phyloP scores from a whole-genome alignment of 2,797 vertebrate genomes.

The Psittacula derbiana region DNA sequence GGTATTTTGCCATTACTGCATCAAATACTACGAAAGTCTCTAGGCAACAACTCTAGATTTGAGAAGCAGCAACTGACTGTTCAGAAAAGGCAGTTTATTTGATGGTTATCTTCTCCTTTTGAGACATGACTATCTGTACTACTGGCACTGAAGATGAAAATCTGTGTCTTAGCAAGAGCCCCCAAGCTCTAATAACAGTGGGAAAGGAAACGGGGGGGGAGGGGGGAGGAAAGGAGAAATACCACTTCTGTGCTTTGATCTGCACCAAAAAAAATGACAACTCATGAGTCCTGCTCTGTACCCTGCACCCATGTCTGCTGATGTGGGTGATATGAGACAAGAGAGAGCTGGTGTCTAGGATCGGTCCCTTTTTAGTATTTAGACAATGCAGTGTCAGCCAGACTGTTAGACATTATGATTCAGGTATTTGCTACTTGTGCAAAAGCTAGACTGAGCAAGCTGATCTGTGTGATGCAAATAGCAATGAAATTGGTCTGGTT shows the following conservation, averaged over 20 bases:
- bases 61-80: not conserved
- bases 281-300: not conserved
- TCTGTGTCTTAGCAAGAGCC: not conserved
- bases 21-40: not conserved
- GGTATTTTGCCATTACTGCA: not conserved
- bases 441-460: conserved; percentile 71
- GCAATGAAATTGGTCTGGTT: conserved; percentile 73
- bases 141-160: not conserved
- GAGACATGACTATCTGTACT: not conserved
- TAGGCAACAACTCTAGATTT: not conserved
- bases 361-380: not conserved
- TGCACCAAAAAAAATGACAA: not conserved
- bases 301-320: not conserved
- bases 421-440: conserved; percentile 71
- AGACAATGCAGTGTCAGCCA: conserved; percentile 68
- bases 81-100: not conserved
- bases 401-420: conserved; percentile 72
- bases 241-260: not conserved
- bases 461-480: conserved; percentile 29
- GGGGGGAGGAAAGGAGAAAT: not conserved
- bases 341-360: not conserved
- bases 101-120: not conserved
- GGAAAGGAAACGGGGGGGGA: not conserved
- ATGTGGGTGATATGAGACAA: rapidly evolving
- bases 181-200: not conserved